These are phyloP conservation scores for Etheostoma perlongum DNA, from an alignment of 2,797 vertebrate genomes.

Conservation along the genomic window DNA sequence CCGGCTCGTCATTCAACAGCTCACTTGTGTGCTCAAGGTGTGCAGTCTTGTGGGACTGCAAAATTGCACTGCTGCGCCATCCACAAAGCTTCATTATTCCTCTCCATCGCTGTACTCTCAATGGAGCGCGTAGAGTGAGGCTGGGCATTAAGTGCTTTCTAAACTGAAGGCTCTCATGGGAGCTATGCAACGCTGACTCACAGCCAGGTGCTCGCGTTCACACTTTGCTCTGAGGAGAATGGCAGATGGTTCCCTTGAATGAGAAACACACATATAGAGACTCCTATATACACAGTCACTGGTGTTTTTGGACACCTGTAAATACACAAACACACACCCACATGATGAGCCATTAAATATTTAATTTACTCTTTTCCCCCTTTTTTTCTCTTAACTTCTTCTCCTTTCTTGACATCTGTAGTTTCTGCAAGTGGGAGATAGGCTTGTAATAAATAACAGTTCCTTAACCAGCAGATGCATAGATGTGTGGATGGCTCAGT, in stretches of 20 bases:
- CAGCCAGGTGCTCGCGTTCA: conserved; percentile 79
- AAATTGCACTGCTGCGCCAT: conserved; percentile 46
- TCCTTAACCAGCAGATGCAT: conserved; percentile 30
- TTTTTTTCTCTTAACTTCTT: conserved; percentile 6
- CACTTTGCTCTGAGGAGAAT: conserved; percentile 67
- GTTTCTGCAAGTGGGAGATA: conserved; percentile 33
- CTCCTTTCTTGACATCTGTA: conserved; percentile 15
- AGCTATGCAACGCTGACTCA: conserved; percentile 76
- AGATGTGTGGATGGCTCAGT: conserved; percentile 16
- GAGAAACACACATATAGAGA: conserved; percentile 28
- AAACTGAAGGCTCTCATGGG: conserved; percentile 76
- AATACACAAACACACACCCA: conserved; percentile 14
- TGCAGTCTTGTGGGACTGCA: conserved; percentile 50
- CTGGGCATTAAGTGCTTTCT: conserved; percentile 79
- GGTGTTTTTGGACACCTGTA: too few relatives aligned
- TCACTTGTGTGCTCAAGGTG: conserved; percentile 46
- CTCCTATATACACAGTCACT: not conserved
- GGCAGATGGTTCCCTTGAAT: conserved; percentile 80
- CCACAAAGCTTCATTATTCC: conserved; percentile 72
- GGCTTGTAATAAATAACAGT: conserved; percentile 39
- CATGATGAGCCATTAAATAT: conserved; percentile 34
- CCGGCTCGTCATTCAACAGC: conserved; percentile 36
- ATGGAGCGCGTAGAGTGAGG: conserved; percentile 62
- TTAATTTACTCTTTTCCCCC: conserved; percentile 13
- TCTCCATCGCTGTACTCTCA: conserved; percentile 58